Conservation (phyloP, 37 sponge, comb jelly and placozoan genomes). For the Tethya wilhelma region DNA sequence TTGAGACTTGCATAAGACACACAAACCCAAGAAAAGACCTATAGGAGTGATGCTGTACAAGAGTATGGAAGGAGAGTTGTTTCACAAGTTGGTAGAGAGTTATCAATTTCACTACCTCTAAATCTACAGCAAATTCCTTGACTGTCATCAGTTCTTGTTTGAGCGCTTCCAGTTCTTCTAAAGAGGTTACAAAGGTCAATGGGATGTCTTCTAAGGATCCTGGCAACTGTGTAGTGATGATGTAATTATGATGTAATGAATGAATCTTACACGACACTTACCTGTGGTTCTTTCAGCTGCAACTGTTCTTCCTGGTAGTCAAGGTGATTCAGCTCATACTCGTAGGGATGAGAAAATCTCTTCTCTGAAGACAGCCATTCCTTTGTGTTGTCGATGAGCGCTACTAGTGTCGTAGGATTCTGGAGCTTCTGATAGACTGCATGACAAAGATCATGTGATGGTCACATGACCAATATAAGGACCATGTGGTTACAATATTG, state of each 20-base stretch:
- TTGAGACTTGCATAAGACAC: slow-evolving; percentile 96
- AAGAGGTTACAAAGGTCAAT: slow-evolving; percentile 52
- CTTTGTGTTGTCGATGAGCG: slow-evolving; percentile 56
- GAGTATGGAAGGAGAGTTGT: background rate
- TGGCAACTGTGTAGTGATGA: slow-evolving; percentile 10
- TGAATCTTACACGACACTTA: background rate
- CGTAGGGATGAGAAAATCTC: slow-evolving; percentile 68
- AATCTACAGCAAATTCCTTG: slow-evolving; percentile 88
- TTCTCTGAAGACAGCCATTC: slow-evolving; percentile 41
- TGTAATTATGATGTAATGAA: background rate
- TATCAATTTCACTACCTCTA: slow-evolving; percentile 87
- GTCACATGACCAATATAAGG: slow-evolving; percentile 16
- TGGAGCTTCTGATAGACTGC: slow-evolving; percentile 54
- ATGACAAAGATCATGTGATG: slow-evolving; percentile 12
- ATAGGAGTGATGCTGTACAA: slow-evolving; percentile 85
- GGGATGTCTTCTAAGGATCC: slow-evolving; percentile 76
- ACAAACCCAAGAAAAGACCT: slow-evolving; percentile 86
- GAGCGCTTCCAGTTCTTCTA: slow-evolving; percentile 68
- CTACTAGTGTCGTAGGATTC: slow-evolving; percentile 42
- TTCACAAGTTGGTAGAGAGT: background rate
- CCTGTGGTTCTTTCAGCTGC: slow-evolving; percentile 50
- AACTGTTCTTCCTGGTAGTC: slow-evolving; percentile 50
- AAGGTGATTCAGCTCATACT: slow-evolving; percentile 59
- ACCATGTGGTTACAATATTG: too few species aligned
- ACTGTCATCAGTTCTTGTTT: slow-evolving; percentile 43